Evolutionary conservation across 2,797 vertebrate genomes (phyloP), one percentile per base, ranked within the genome.

Genomic region (Cyprinella venusta): DNA sequence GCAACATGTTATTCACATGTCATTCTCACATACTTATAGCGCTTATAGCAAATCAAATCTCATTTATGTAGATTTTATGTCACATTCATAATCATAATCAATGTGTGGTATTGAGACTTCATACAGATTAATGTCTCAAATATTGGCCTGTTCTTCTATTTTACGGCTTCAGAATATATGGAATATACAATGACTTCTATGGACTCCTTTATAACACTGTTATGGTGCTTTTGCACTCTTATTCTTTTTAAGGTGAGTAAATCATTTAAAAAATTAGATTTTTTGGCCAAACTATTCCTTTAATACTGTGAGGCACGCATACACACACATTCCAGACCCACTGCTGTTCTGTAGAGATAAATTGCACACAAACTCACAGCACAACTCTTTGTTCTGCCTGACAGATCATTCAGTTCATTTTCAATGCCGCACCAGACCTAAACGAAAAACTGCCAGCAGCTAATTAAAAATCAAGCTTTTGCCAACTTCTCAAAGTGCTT

Each of bases 331-430:
- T 76, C 92, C 91, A 92, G 93, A 90, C 94, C 94, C 93, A 93
- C 89, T 88, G 92, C 94, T 94, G 91, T 92, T 93, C 92, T 86
- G 91, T 91, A 91, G 93, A 92, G 92, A 94, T 94, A 94, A 94
- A 95, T 94, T 93, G 93, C 91, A 48, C 88, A 92, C 93, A 93
- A 93, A 94, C 92, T 92, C 92, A 92, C 91, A 93, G 93, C 93
- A 94, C 91, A 94, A 94, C 91, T 93, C 93, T 95, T 94, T 95
- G 94, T 94, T 94, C 92, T 93, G 90, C 87, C 86, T 63, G 87
- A 89, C 92, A 93, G 93, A 94, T 94, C 94, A 95, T 95, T 94
- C 93, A 95, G 94, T 94, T 94, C 93, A 94, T 94, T 94, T 94
- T 90, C 93, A 91, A 90, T 90, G 92, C 93, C 93, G 94, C 64